Conservation (phyloP, 1,140 invertebrate genomes). For the Drosophila lini region DNA sequence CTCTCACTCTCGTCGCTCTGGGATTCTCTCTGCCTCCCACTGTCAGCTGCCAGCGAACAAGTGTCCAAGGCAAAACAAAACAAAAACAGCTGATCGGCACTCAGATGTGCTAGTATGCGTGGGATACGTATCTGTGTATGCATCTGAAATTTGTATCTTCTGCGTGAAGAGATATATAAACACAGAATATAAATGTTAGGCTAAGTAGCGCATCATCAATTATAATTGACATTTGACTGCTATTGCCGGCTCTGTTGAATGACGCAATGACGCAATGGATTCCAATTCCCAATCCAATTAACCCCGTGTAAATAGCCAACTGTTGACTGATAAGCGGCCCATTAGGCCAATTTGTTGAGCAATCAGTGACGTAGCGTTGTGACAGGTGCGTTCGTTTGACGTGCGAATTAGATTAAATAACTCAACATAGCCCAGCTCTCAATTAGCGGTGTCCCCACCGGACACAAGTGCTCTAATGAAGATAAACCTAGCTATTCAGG, state of each 20-base stretch:
- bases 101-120: background rate
- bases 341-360: constrained; percentile 25
- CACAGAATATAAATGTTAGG: constrained; percentile 4
- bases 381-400: constrained; percentile 18
- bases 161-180: background rate
- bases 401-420: constrained; percentile 33
- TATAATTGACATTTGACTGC: constrained; percentile 48
- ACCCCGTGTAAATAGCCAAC: constrained; percentile 14
- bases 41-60: constrained; percentile 63
- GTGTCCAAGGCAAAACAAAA: constrained; percentile 73
- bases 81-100: constrained; percentile 69
- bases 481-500: constrained; percentile 36
- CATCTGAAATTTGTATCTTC: constrained; percentile 19
- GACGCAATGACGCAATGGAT: constrained; percentile 44
- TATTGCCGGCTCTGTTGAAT: background rate
- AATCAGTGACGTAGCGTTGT: constrained; percentile 27
- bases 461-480: constrained; percentile 65
- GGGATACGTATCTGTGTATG: constrained; percentile 1
- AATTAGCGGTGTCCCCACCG: constrained; percentile 26
- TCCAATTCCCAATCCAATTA: constrained; percentile 20
- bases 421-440: constrained; percentile 1
- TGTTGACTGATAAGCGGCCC: constrained; percentile 45
- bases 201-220: constrained; percentile 29
- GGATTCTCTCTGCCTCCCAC: background rate
- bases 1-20: background rate